Evolutionary conservation across 1,140 invertebrate genomes (phyloP).

Genomic region (Hetaerina americana): DNA sequence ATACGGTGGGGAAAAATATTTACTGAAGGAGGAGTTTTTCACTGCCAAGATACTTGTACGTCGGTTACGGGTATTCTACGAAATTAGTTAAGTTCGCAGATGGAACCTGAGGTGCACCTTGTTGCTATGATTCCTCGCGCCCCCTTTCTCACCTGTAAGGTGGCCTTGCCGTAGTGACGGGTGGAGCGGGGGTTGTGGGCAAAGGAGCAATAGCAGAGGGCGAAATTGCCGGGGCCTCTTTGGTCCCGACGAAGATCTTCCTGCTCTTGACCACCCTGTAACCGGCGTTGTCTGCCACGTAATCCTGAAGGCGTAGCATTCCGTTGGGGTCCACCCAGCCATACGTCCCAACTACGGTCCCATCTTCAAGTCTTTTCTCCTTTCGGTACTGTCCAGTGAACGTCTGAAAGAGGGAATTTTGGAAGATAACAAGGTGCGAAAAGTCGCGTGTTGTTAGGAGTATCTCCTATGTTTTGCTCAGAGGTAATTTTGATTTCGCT

Average conservation of each 20-base stretch:
- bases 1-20: too few relatives aligned
- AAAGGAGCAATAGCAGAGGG: slow-evolving; percentile 25
- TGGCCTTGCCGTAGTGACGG: neutral
- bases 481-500: too few relatives aligned
- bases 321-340: slow-evolving; percentile 76
- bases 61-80: too few relatives aligned
- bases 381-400: slow-evolving; percentile 77
- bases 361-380: slow-evolving; percentile 52
- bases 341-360: slow-evolving; percentile 43
- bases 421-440: too few relatives aligned
- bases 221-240: slow-evolving; percentile 4
- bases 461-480: too few relatives aligned
- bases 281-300: slow-evolving; percentile 67
- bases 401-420: slow-evolving; percentile 69
- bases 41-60: too few relatives aligned
- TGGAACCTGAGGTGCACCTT: too few relatives aligned
- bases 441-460: too few relatives aligned
- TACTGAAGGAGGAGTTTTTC: too few relatives aligned
- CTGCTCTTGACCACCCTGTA: slow-evolving; percentile 54
- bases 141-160: too few relatives aligned
- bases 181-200: slow-evolving; percentile 15
- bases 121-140: too few relatives aligned
- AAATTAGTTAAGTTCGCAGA: too few relatives aligned
- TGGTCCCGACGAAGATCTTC: slow-evolving; percentile 1
- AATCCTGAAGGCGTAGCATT: slow-evolving; percentile 66